These are phyloP conservation scores for Phanerotoma sp. DNA, from an alignment of 2,888 invertebrate species.

Conservation along the genomic window DNA sequence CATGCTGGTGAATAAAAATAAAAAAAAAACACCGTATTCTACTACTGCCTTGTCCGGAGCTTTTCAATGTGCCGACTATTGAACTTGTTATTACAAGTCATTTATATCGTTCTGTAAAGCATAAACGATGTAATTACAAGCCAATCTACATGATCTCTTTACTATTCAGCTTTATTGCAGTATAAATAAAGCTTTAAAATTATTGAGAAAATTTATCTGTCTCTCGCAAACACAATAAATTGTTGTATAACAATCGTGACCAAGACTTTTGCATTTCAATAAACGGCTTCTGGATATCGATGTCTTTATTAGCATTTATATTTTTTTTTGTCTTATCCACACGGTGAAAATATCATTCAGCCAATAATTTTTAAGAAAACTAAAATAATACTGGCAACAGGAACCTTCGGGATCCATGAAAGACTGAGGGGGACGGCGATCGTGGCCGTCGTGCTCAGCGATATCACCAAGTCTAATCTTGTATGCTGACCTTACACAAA, in stretches of 20 bases:
- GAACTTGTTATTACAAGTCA: conserved; percentile 9
- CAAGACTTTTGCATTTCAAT: neutral
- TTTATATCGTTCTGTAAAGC: neutral
- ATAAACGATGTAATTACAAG: neutral
- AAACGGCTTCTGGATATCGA: conserved; percentile 50
- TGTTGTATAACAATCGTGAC: neutral
- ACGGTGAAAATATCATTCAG: conserved; percentile 8
- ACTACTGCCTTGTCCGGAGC: neutral
- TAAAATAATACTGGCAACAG: neutral
- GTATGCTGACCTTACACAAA: conserved; percentile 20
- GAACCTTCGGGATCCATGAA: conserved; percentile 11
- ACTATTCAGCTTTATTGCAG: neutral
- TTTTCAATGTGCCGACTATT: neutral
- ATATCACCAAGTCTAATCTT: conserved; percentile 33
- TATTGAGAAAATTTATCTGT: neutral
- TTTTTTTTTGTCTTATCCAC: conserved; percentile 14
- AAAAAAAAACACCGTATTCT: conserved; percentile 5
- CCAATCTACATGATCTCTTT: neutral
- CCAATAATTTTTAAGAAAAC: conserved; percentile 21
- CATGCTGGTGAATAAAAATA: neutral
- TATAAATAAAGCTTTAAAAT: neutral
- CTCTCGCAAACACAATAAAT: neutral
- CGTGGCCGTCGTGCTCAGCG: conserved; percentile 31
- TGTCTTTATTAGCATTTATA: conserved; percentile 53
- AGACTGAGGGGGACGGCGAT: conserved; percentile 17